phyloP scores from a whole-genome alignment of 2,797 vertebrate species.

The Varecia variegata region DNA sequence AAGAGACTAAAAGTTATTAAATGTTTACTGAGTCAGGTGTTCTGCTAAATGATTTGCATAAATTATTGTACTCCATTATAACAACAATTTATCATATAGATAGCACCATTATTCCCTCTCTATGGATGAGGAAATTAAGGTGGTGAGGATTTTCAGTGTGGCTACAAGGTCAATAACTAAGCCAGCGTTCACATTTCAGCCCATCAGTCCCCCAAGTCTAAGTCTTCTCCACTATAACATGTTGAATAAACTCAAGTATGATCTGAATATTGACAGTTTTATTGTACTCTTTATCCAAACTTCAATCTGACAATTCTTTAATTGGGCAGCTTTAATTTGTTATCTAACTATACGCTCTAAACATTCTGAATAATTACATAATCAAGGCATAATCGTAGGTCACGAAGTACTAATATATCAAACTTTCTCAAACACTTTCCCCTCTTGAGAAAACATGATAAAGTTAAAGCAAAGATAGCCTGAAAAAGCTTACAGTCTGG shows the following conservation, averaged over 20 bases:
- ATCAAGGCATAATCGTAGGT: conserved; percentile 32
- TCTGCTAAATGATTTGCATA: neutral
- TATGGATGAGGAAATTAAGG: neutral
- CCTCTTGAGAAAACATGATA: conserved; percentile 13
- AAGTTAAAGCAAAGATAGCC: conserved; percentile 27
- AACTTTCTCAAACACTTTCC: conserved; percentile 23
- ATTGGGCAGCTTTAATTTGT: neutral
- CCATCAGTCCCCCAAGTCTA: neutral
- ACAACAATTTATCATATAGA: neutral
- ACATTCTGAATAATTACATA: conserved; percentile 23
- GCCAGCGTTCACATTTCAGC: neutral
- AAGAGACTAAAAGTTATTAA: neutral
- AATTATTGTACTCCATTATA: neutral
- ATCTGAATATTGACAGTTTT: neutral
- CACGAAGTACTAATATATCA: neutral
- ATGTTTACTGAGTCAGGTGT: neutral
- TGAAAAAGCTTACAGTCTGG: neutral
- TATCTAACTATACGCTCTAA: neutral
- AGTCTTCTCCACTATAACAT: neutral
- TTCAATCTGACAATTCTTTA: neutral
- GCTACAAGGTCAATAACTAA: neutral
- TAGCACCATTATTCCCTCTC: neutral
- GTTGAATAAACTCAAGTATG: neutral
- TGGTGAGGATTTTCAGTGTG: neutral
- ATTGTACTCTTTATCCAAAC: neutral